A percentile compares a stretch with the other conserved stretches of the same genome.
These are phyloP conservation scores for Polyommatus iphigenia DNA, from an alignment of 2,888 invertebrate genomes.

Conservation along the genomic window DNA sequence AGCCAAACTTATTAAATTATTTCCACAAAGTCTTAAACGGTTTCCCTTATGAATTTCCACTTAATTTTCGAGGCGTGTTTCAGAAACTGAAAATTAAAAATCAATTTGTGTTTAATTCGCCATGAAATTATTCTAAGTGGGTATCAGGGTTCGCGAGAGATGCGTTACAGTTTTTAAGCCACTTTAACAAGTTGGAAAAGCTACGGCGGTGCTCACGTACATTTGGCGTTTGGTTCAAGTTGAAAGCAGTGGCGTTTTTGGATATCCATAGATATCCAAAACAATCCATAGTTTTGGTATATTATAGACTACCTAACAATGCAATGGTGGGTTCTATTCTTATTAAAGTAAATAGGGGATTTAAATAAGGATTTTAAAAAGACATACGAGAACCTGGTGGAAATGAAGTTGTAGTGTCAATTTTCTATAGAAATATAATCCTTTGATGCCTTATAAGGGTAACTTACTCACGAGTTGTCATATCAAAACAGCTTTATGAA, in stretches of 20 bases:
- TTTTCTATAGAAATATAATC: too few relatives aligned
- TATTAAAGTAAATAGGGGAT: too few relatives aligned
- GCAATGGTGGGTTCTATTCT: not conserved
- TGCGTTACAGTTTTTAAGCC: constrained; percentile 30
- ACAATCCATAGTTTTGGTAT: too few relatives aligned
- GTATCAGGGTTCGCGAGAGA: not conserved
- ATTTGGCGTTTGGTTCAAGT: not conserved
- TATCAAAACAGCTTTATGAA: too few relatives aligned
- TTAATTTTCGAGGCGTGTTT: not conserved
- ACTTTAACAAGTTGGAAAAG: constrained; percentile 21
- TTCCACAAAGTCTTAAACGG: not conserved
- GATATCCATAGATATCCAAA: not conserved
- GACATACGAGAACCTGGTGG: too few relatives aligned
- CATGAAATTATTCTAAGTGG: constrained; percentile 12
- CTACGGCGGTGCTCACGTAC: constrained; percentile 32
- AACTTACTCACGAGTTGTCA: too few relatives aligned
- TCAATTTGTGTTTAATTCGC: constrained; percentile 14
- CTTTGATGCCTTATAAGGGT: too few relatives aligned
- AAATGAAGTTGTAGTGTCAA: too few relatives aligned
- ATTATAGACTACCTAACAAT: not conserved
- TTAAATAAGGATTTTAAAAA: too few relatives aligned
- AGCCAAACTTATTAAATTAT: not conserved
- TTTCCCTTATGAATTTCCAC: not conserved
- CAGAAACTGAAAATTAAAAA: constrained; percentile 21
- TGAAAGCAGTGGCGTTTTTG: not conserved